These are phyloP conservation scores for Drosophila tropicalis DNA, from an alignment of 1,140 invertebrate species.

Conservation along the genomic window DNA sequence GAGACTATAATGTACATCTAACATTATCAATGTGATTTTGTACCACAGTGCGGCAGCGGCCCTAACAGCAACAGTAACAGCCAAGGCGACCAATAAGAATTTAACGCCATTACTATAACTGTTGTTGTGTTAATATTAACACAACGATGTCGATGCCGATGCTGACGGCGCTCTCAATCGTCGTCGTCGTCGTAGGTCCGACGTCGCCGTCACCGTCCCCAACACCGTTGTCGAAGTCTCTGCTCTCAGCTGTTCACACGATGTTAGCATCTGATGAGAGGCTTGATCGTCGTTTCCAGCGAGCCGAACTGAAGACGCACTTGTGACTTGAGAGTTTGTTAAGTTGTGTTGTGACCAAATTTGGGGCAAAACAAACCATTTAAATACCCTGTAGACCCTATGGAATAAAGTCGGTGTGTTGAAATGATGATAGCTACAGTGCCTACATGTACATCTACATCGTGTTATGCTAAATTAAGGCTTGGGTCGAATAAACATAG, in stretches of 20 bases:
- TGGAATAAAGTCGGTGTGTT: no score
- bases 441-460: no score
- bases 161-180: conserved; percentile 1
- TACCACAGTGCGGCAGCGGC: conserved; percentile 28
- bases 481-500: no score
- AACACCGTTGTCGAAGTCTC: conserved; percentile 22
- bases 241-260: conserved; percentile 23
- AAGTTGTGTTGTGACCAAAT: conserved; percentile 47
- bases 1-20: no score
- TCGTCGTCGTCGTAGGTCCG: neutral
- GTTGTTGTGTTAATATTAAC: conserved; percentile 42
- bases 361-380: conserved; percentile 46
- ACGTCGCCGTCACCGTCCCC: conserved; percentile 3
- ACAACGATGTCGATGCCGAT: conserved; percentile 9
- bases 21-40: neutral
- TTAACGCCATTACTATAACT: conserved; percentile 62
- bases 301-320: neutral
- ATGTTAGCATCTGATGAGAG: neutral
- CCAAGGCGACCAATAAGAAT: conserved; percentile 49
- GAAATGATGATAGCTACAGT: no score
- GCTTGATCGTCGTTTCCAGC: no score
- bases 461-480: no score
- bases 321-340: conserved; percentile 20
- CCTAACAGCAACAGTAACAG: conserved; percentile 23
- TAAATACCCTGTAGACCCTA: no score